These are phyloP conservation scores for Petaurus breviceps DNA, from an alignment of 2,113 vertebrate genomes.

Conservation along the genomic window DNA sequence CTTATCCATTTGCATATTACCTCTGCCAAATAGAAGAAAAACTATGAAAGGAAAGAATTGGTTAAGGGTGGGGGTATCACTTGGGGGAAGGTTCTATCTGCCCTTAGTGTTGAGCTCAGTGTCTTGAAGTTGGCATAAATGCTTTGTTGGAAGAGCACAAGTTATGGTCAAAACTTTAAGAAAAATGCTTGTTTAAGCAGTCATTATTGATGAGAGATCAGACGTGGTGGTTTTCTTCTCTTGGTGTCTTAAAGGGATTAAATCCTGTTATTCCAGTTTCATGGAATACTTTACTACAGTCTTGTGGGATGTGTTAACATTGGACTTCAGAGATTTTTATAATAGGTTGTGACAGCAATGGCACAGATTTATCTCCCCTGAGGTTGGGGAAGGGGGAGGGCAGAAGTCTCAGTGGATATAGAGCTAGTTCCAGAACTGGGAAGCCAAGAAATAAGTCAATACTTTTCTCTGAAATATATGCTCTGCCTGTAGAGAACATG, in stretches of 20 bases:
- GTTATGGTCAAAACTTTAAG: not conserved
- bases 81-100: too few species aligned
- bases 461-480: not conserved
- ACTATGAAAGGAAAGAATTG: too few species aligned
- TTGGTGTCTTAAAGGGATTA: not conserved
- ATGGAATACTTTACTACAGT: not conserved
- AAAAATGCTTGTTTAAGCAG: not conserved
- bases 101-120: not conserved
- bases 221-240: not conserved
- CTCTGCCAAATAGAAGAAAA: too few species aligned
- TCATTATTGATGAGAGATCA: not conserved
- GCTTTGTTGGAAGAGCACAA: not conserved
- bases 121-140: not conserved
- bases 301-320: not conserved
- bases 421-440: not conserved
- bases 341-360: not conserved
- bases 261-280: not conserved
- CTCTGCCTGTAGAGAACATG: too few species aligned
- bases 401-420: too few species aligned
- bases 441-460: not conserved
- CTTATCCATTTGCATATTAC: too few species aligned
- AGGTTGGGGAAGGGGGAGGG: too few species aligned
- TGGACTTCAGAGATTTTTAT: not conserved
- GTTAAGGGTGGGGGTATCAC: too few species aligned
- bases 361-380: too few species aligned